Conservation (phyloP, 2,888 invertebrate genomes). For the Oligia fasciuncula region DNA sequence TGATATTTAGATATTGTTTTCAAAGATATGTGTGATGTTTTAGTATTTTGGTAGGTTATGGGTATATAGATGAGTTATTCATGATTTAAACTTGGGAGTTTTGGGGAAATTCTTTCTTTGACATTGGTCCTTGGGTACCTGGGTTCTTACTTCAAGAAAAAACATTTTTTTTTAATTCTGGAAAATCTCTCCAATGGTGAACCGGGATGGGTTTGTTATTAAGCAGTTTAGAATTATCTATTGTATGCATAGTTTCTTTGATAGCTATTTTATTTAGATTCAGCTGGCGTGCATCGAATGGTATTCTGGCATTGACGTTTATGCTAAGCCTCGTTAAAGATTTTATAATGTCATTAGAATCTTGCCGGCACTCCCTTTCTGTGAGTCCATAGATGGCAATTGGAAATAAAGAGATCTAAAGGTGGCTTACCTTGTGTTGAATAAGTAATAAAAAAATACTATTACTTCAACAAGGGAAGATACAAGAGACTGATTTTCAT, state of each 20-base stretch:
- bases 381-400: slow-evolving; percentile 18
- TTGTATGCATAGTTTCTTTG: neutral
- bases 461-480: slow-evolving; percentile 26
- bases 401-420: slow-evolving; percentile 46
- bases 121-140: neutral
- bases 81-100: neutral
- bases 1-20: slow-evolving; percentile 22
- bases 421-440: slow-evolving; percentile 43
- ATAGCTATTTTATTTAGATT: slow-evolving; percentile 5
- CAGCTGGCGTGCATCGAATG: slow-evolving; percentile 4
- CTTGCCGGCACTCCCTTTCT: slow-evolving; percentile 37
- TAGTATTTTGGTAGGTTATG: neutral
- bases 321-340: slow-evolving; percentile 38
- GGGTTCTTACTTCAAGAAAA: neutral
- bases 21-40: neutral
- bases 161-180: neutral
- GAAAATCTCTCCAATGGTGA: neutral
- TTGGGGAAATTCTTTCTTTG: neutral
- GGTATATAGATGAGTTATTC: no score
- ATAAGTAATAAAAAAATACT: slow-evolving; percentile 36
- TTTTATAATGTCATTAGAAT: slow-evolving; percentile 40
- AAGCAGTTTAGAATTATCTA: neutral
- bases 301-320: slow-evolving; percentile 21
- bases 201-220: neutral
- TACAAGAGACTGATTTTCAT: slow-evolving; percentile 6